These are phyloP conservation scores for Scelioninae gen. 1 DNA, from an alignment of 2,888 invertebrate species.

Conservation along the genomic window DNA sequence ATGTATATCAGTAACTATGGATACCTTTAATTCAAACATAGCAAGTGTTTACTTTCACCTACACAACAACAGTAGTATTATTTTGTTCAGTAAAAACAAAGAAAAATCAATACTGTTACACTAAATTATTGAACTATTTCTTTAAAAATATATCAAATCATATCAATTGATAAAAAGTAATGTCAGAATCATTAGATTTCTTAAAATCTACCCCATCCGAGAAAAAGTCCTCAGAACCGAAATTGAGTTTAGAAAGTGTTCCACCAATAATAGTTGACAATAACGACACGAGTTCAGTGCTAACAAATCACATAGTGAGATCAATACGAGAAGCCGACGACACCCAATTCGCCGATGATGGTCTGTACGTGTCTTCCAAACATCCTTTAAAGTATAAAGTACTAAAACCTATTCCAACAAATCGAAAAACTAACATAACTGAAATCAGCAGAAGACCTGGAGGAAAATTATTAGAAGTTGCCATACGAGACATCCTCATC, in stretches of 20 bases:
- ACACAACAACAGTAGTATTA: not conserved
- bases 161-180: not conserved
- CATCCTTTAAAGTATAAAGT: slow-evolving; percentile 76
- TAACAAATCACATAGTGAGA: slow-evolving; percentile 47
- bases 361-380: slow-evolving; percentile 75
- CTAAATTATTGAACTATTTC: too few species aligned
- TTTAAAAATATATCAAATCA: too few species aligned
- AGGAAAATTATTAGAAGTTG: slow-evolving; percentile 80
- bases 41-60: not conserved
- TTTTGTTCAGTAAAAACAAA: too few species aligned
- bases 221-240: slow-evolving; percentile 7
- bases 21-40: not conserved
- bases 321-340: slow-evolving; percentile 36
- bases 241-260: slow-evolving; percentile 86
- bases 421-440: slow-evolving; percentile 69
- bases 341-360: slow-evolving; percentile 74
- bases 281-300: slow-evolving; percentile 64
- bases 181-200: not conserved
- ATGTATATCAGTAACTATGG: not conserved
- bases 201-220: not conserved
- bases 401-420: slow-evolving; percentile 76
- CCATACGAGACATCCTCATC: slow-evolving; percentile 78
- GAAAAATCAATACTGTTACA: too few species aligned
- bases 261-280: slow-evolving; percentile 85
- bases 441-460: slow-evolving; percentile 68